Base-by-base conservation (phyloP, 2,797 vertebrate species). In the Clarias platycephalus region DNA sequence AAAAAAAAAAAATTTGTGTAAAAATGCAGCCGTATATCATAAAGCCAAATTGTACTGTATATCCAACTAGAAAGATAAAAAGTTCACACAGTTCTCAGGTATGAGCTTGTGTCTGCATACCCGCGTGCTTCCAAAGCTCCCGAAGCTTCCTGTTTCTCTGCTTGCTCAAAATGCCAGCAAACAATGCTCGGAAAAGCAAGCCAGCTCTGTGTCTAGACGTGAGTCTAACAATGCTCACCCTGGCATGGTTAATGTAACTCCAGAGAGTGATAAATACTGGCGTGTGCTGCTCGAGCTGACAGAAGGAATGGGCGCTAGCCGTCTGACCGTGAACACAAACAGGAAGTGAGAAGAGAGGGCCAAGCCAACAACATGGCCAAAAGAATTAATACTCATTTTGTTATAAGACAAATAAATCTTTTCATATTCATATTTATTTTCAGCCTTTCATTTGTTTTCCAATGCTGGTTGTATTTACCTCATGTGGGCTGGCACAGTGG, bases 131-230 rank as follows among this genome's bases (percentile, higher is more conserved):
- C 58, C 24, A 40, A 28, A 78, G 63, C 26, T 28, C 31, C 44
- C 31, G 67, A 84, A 84, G 89, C 90, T 94, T 95, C 94, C 95
- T 95, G 94, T 95, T 95, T 95, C 94, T 93, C 53, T 91, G 90
- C 84, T 88, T 80, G 80, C 85, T 80, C 58, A 90, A 92, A 70
- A 90, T 87, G 90, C 89, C 89, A 92, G 91, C 90, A 93, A 92
- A 95, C 95, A 95, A 95, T 95, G 92, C 86, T 86, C 93, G 94
- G 94, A 95, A 95, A 64, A 83, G 70, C 71, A 64, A 90, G 89
- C 90, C 26, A 5, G 74, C 28, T 80, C 9, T 88, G 82, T 91
- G 94, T 95, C 94, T 95, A 95, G 94, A 95, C 94, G 13, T 67
- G 26, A 82, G 87, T 88, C 89, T 88, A 86, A 92, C 91, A 90